Evolutionary conservation across 2,113 vertebrate species (phyloP).

Genomic region (Proterorhinus semilunaris): DNA sequence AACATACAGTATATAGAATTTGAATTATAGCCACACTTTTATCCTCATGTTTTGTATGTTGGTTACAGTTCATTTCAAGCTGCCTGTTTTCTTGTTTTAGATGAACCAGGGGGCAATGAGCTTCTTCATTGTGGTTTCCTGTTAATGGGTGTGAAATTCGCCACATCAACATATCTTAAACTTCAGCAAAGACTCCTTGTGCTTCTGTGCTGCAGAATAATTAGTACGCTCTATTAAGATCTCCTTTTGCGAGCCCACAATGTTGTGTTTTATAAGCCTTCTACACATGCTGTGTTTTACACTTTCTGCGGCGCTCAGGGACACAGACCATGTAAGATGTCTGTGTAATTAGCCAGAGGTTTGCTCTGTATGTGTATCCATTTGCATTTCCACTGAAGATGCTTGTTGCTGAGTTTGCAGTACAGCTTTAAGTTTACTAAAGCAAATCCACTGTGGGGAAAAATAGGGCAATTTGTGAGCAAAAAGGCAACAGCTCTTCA

Average conservation of each 20-base stretch:
- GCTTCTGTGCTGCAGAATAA: constrained; percentile 53
- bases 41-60: background rate
- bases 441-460: constrained; percentile 61
- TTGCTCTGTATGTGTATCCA: constrained; percentile 76
- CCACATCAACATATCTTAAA: constrained; percentile 49
- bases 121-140: constrained; percentile 39
- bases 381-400: constrained; percentile 76
- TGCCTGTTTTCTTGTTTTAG: background rate
- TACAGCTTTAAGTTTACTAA: constrained; percentile 65
- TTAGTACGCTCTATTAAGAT: constrained; percentile 56
- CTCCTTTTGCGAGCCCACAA: constrained; percentile 33
- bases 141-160: constrained; percentile 37
- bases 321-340: constrained; percentile 62
- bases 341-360: constrained; percentile 74
- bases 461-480: constrained; percentile 81
- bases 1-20: background rate
- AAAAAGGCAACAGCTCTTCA: constrained; percentile 71
- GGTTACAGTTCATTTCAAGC: background rate
- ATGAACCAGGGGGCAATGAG: background rate
- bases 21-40: background rate
- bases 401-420: constrained; percentile 75
- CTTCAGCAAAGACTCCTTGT: constrained; percentile 32
- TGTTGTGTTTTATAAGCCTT: constrained; percentile 45
- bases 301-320: constrained; percentile 66
- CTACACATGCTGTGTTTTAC: constrained; percentile 59